Evolutionary conservation across 2,888 invertebrate genomes (phyloP).

Genomic region (Schizotus pectinicornis): DNA sequence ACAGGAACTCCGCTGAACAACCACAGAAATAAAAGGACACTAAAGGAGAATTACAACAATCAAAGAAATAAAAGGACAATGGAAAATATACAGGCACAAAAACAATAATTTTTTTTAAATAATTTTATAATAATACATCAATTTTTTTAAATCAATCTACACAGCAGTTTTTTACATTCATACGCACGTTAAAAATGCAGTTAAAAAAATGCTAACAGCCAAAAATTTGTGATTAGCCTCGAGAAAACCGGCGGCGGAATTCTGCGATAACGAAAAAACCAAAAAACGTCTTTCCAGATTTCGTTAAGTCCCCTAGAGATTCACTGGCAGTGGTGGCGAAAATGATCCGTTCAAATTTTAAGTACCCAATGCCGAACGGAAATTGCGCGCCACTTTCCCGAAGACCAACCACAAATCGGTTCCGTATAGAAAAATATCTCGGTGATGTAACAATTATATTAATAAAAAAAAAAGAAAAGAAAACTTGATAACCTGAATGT

Average conservation of each 20-base stretch:
- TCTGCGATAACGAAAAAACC: constrained; percentile 4
- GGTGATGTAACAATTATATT: constrained; percentile 30
- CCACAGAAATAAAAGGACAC: too few species aligned
- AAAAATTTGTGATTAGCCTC: constrained; percentile 16
- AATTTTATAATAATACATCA: constrained; percentile 54
- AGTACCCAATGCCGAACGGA: constrained; percentile 27
- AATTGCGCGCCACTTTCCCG: constrained; percentile 30
- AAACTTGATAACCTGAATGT: constrained; percentile 13
- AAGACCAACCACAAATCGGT: not conserved
- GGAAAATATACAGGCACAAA: not conserved
- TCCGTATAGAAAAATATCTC: not conserved
- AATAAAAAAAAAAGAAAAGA: not conserved
- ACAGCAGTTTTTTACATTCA: constrained; percentile 52
- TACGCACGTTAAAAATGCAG: constrained; percentile 51
- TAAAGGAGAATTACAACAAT: too few species aligned
- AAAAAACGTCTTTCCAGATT: constrained; percentile 1
- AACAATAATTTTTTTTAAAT: constrained; percentile 17
- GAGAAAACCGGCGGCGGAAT: constrained; percentile 35
- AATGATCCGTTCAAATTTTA: constrained; percentile 6
- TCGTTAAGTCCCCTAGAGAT: constrained; percentile 14
- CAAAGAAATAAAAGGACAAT: too few species aligned
- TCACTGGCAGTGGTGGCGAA: constrained; percentile 31
- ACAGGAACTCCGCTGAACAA: too few species aligned
- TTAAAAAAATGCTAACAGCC: constrained; percentile 28
- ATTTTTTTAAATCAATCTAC: constrained; percentile 54